These are phyloP conservation scores for Lycopodina hypogea DNA, from an alignment of 37 sponge, comb jelly and placozoan species.

Conservation along the genomic window DNA sequence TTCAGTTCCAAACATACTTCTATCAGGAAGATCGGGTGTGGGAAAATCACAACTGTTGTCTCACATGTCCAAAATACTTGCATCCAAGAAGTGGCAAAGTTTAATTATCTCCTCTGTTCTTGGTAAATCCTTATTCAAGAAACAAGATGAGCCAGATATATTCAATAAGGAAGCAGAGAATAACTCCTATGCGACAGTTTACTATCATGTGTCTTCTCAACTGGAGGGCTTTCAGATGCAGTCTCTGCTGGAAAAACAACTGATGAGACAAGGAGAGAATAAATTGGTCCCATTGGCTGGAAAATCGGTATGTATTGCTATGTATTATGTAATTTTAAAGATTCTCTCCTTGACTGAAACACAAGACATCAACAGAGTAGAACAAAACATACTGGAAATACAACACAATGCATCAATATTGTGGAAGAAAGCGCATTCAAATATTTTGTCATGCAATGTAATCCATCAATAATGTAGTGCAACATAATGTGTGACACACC, in stretches of 20 bases:
- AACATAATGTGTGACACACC: too few relatives aligned
- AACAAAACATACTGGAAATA: too few relatives aligned
- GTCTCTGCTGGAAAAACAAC: background rate
- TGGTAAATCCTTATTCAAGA: background rate
- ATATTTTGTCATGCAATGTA: too few relatives aligned
- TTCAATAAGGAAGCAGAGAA: background rate
- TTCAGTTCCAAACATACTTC: conserved; percentile 20
- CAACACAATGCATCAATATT: too few relatives aligned
- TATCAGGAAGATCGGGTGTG: conserved; percentile 43
- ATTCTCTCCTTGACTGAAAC: too few relatives aligned
- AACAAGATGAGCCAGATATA: background rate
- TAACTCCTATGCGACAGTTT: background rate
- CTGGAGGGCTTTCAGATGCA: background rate
- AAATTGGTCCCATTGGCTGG: background rate
- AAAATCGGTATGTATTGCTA: background rate
- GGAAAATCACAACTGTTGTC: conserved; percentile 34
- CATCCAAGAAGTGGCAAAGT: background rate
- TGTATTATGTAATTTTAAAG: background rate
- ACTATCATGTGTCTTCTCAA: conserved; percentile 10
- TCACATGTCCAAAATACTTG: background rate
- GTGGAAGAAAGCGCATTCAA: too few relatives aligned
- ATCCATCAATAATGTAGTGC: too few relatives aligned
- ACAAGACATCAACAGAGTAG: too few relatives aligned
- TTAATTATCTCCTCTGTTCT: background rate
- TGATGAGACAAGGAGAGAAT: background rate